Conservation (phyloP, 2,113 vertebrate genomes). For the Vulpes lagopus region DNA sequence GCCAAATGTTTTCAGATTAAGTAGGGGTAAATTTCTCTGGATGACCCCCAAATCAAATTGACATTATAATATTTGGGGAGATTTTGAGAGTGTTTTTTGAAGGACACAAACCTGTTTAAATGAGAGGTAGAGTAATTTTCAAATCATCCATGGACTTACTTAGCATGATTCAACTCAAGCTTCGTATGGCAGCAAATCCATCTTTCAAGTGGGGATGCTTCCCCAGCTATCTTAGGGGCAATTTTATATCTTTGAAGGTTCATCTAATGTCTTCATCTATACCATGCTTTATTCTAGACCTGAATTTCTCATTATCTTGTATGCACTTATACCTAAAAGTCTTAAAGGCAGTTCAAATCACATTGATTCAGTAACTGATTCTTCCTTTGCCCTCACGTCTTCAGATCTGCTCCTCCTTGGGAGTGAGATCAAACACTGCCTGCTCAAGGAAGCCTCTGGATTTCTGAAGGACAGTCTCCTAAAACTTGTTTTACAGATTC, state of each 20-base stretch:
- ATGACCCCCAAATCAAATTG: conserved; percentile 44
- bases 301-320: conserved; percentile 12
- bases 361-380: background rate
- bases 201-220: background rate
- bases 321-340: background rate
- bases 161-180: background rate
- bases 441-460: background rate
- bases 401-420: background rate
- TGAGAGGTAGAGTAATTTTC: conserved; percentile 10
- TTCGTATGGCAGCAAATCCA: background rate
- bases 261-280: background rate
- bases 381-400: background rate
- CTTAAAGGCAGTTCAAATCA: background rate
- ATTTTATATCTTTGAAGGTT: conserved; percentile 11
- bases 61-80: background rate
- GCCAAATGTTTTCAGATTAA: conserved; percentile 76
- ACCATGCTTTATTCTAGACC: background rate
- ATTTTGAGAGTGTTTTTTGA: conserved; percentile 24
- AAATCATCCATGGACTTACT: background rate
- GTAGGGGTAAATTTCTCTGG: conserved; percentile 74
- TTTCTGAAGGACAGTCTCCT: background rate
- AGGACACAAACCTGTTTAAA: conserved; percentile 39
- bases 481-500: background rate
- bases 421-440: background rate
- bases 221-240: background rate